Evolutionary conservation across 2,888 invertebrate species (phyloP), one percentile per base, ranked within the genome.

Genomic region (Mythimna lalbum): DNA sequence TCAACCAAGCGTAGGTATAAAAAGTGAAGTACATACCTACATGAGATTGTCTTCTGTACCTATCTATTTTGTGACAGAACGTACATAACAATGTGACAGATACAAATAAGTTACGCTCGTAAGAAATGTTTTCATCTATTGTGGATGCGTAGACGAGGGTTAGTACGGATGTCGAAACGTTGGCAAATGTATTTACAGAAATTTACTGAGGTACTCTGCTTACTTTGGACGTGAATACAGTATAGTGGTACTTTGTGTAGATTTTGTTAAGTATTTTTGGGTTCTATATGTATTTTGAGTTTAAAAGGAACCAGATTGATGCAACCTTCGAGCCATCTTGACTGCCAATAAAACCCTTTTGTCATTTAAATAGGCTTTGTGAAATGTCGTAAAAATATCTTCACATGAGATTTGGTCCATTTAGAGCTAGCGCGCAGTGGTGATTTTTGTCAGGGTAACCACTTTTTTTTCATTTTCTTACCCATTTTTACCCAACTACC

Each of bases 71-170:
- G n/a, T n/a, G n/a, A n/a, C n/a, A n/a, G n/a, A n/a, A n/a, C n/a
- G 14, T 36, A 55, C 23, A 23, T 52, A 74, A 69, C 31, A 71
- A 57, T 31, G 66, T 76, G 81, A 60, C 76, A 62, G 33, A 57
- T 59, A 67, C 67, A 70, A 76, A 78, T 70, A 78, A 70, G 53
- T 68, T 62, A 56, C 57, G 57, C 12, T 33, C 9, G 53, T 64
- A 67, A 64, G 81, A 70, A 80, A 80, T 80, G 77, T 80, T 80
- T 80, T 70, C 81, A 68, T 79, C 70, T 63, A 80, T 79, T 80
- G 81, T 70, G 63, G 19, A 4, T 52, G 21, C 39, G 31, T 23
- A 66, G 81, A 76, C 81, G 70, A 78, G 77, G 78, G 78, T 80
- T 33, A n/a, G 23, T 17, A 23, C 56, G 62, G 63, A 76, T 59